phyloP scores from a whole-genome alignment of 2,113 vertebrate species.

The Sorex araneus region DNA sequence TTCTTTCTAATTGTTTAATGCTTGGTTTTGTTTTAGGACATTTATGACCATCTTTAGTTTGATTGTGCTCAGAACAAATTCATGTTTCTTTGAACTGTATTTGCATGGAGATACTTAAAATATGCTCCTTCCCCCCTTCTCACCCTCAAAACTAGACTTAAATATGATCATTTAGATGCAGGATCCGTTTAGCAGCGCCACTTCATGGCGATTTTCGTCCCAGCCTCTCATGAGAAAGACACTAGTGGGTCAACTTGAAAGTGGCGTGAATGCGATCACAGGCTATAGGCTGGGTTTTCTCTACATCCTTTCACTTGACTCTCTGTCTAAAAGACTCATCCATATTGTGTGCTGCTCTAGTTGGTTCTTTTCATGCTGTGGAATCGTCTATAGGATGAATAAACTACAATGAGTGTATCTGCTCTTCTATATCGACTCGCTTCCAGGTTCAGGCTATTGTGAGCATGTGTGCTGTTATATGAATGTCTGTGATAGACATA shows the following conservation, averaged over 20 bases:
- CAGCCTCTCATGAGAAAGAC: background rate
- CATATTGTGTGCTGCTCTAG: background rate
- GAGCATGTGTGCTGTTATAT: background rate
- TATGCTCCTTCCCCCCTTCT: background rate
- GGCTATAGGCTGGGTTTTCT: background rate
- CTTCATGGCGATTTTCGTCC: background rate
- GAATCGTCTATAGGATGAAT: background rate
- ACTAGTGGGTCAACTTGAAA: background rate
- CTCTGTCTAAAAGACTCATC: background rate
- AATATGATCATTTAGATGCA: background rate
- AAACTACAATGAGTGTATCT: background rate
- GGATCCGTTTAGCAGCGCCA: background rate
- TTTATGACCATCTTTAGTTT: constrained; percentile 1
- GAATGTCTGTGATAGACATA: background rate
- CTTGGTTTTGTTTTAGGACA: background rate
- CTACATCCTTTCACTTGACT: background rate
- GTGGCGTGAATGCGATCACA: background rate
- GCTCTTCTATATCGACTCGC: background rate
- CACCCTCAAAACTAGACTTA: too few relatives aligned
- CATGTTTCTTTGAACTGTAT: background rate
- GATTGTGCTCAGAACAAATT: background rate
- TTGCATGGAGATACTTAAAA: background rate
- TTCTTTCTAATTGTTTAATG: background rate
- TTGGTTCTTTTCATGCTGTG: background rate
- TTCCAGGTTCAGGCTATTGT: background rate